Evolutionary conservation across 2,797 vertebrate species (phyloP).

Genomic region (Peromyscus aztecus): DNA sequence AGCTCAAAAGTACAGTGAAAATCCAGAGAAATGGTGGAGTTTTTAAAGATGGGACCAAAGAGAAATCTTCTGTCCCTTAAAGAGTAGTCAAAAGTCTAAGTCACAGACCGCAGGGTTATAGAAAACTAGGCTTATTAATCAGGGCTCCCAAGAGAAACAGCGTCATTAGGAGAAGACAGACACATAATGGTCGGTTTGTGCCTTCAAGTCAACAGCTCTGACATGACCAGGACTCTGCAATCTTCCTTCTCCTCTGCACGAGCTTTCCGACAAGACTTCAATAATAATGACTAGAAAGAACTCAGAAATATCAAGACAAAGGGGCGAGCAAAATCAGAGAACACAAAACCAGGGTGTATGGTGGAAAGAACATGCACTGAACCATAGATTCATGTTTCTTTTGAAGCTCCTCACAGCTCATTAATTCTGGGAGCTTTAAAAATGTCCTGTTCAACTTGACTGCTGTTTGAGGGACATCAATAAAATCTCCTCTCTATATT

Average conservation of each 20-base stretch:
- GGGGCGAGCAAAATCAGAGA: neutral
- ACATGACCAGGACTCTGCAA: neutral
- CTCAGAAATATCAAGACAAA: slow-evolving; percentile 53
- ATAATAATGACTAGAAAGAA: neutral
- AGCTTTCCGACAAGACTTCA: slow-evolving; percentile 30
- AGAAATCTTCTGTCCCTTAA: neutral
- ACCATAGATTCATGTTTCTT: slow-evolving; percentile 3
- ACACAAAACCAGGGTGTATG: neutral
- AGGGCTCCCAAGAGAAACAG: neutral
- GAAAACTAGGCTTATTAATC: neutral
- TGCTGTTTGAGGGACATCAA: neutral
- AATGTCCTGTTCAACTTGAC: neutral
- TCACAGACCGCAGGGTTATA: neutral
- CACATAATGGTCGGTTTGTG: neutral
- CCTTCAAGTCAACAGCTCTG: neutral
- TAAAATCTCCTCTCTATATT: slow-evolving; percentile 13
- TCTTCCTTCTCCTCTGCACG: neutral
- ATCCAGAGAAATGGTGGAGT: neutral
- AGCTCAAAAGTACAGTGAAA: neutral
- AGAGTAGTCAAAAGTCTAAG: neutral
- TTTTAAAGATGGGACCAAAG: neutral
- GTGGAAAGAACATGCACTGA: neutral
- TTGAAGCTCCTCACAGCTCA: slow-evolving; percentile 2
- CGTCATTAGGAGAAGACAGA: neutral
- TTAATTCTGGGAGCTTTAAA: slow-evolving; percentile 44